These are phyloP conservation scores for Metalampra italica DNA, from an alignment of 2,888 invertebrate genomes.

Conservation along the genomic window DNA sequence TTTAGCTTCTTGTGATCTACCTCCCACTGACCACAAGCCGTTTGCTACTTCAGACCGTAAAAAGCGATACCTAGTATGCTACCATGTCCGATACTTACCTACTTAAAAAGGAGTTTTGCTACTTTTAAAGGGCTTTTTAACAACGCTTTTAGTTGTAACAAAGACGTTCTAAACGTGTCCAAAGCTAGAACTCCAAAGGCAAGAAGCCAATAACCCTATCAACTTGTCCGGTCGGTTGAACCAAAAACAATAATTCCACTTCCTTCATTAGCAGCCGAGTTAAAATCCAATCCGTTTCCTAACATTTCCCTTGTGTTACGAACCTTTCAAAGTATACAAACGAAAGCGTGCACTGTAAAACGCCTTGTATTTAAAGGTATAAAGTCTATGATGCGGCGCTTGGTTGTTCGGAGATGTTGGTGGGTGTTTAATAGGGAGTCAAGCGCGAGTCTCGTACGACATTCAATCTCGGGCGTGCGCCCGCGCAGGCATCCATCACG, in stretches of 20 bases:
- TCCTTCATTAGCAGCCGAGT: conserved; percentile 2
- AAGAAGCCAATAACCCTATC: background rate
- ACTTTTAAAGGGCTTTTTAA: no score
- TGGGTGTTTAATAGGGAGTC: background rate
- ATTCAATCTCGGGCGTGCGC: conserved; percentile 12
- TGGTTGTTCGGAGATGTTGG: background rate
- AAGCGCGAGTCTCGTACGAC: conserved; percentile 1
- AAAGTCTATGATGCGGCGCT: background rate
- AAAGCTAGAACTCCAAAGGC: no score
- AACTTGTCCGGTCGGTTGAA: background rate
- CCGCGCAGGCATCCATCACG: conserved; percentile 60
- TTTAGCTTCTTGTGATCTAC: no score
- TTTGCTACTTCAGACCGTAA: no score
- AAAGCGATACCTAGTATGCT: no score
- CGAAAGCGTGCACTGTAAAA: background rate
- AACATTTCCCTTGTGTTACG: background rate
- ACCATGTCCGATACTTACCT: no score
- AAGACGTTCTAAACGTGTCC: no score
- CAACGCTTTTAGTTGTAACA: no score
- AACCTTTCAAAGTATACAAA: background rate
- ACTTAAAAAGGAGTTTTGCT: no score
- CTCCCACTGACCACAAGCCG: no score
- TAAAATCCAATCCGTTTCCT: conserved; percentile 2
- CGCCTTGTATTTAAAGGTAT: background rate
- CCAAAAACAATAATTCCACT: background rate